phyloP scores from a whole-genome alignment of 37 sponge, comb jelly and placozoan genomes.

The Dysidea cf. avara region DNA sequence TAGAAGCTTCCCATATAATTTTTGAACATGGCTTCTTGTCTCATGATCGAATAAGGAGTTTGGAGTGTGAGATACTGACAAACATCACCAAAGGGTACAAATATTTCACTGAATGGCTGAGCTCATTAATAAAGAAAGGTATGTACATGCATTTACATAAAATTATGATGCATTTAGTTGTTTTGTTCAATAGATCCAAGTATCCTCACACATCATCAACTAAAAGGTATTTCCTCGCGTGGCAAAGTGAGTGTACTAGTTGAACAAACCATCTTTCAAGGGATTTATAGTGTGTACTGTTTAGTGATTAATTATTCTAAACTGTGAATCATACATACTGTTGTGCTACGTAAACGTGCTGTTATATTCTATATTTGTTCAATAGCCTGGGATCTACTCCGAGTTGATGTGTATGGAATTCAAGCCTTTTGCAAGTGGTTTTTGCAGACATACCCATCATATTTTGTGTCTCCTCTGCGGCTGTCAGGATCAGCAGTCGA shows the following conservation, averaged over 20 bases:
- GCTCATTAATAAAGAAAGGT: constrained; percentile 1
- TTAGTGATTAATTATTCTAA: no score
- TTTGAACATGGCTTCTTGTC: constrained; percentile 29
- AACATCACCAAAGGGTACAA: constrained; percentile 19
- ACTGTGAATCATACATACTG: no score
- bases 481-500: constrained; percentile 24
- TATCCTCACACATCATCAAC: not conserved
- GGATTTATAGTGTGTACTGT: no score
- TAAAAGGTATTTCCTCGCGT: constrained; percentile 21
- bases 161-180: not conserved
- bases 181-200: not conserved
- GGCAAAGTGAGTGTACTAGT: constrained; percentile 37
- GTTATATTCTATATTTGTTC: no score
- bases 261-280: no score
- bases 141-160: not conserved
- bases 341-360: no score
- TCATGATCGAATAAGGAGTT: not conserved
- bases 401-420: constrained; percentile 19
- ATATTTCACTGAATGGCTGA: constrained; percentile 16
- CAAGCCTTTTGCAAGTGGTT: constrained; percentile 8
- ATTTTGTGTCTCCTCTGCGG: constrained; percentile 1
- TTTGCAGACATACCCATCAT: no score
- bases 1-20: constrained; percentile 25
- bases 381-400: constrained; percentile 26
- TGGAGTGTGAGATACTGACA: not conserved